Evolutionary conservation across 2,113 vertebrate species (phyloP).

Genomic region (Sceloporus undulatus): DNA sequence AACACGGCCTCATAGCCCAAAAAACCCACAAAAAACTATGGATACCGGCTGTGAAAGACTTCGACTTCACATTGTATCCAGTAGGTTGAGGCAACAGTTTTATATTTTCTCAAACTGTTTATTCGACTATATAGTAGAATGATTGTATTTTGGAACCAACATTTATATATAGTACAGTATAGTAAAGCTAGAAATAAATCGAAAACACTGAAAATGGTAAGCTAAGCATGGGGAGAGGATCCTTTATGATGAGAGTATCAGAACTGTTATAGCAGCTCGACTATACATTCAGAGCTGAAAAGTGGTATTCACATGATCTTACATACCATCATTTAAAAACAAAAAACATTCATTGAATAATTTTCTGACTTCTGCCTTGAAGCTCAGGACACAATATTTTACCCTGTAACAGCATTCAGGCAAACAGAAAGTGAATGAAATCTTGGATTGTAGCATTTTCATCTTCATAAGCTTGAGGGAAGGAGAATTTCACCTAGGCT

Average conservation of each 20-base stretch:
- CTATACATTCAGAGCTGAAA: not conserved
- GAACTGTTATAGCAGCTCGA: not conserved
- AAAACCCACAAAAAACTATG: no score
- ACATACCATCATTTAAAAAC: no score
- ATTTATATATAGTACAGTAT: no score
- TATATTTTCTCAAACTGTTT: not conserved
- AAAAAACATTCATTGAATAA: no score
- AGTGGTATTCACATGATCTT: no score
- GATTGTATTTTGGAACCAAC: not conserved
- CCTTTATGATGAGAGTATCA: not conserved
- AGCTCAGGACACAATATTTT: no score
- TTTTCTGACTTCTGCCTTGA: no score
- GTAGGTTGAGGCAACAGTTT: not conserved
- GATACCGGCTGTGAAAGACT: no score
- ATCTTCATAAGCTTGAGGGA: not conserved
- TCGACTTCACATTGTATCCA: no score
- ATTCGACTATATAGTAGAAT: not conserved
- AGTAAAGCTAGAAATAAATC: not conserved
- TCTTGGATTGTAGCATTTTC: not conserved
- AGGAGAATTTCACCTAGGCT: not conserved
- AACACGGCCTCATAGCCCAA: no score
- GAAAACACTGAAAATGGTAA: not conserved
- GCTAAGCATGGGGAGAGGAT: not conserved
- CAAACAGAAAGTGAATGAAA: not conserved
- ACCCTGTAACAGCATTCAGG: not conserved